Evolutionary conservation across 2,113 vertebrate species (phyloP).

Genomic region (Chauna torquata): DNA sequence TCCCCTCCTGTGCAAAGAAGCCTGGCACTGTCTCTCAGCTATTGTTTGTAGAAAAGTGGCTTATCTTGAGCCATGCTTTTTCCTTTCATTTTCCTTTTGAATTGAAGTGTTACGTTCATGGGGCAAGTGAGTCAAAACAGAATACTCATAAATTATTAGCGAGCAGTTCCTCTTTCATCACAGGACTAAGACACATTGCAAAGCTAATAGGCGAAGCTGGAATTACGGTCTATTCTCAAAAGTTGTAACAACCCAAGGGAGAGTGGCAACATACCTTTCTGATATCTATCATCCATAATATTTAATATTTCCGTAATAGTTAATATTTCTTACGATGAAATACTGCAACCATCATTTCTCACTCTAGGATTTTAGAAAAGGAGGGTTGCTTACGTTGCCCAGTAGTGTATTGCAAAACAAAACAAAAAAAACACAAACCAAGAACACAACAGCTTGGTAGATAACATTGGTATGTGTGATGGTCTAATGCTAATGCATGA

Average conservation of each 20-base stretch:
- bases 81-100: slow-evolving; percentile 63
- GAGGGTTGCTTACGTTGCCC: not conserved
- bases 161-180: slow-evolving; percentile 14
- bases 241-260: not conserved
- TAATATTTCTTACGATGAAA: not conserved
- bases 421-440: not conserved
- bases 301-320: not conserved
- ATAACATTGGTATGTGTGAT: not conserved
- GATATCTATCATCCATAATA: not conserved
- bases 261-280: not conserved
- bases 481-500: not conserved
- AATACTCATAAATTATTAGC: slow-evolving; percentile 7
- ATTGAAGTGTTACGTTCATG: slow-evolving; percentile 22
- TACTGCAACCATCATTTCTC: not conserved
- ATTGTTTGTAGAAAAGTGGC: slow-evolving; percentile 54
- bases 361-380: not conserved
- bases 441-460: not conserved
- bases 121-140: slow-evolving; percentile 24
- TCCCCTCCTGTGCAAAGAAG: slow-evolving; percentile 20
- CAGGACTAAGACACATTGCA: not conserved
- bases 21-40: slow-evolving; percentile 48
- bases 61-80: slow-evolving; percentile 59
- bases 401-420: not conserved
- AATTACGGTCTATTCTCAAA: not conserved
- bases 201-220: not conserved